A percentile compares a stretch with the other conserved stretches of the same genome.
Evolutionary conservation across 2,113 vertebrate species (phyloP).

Genomic region (Onychorhynchus coronatus): DNA sequence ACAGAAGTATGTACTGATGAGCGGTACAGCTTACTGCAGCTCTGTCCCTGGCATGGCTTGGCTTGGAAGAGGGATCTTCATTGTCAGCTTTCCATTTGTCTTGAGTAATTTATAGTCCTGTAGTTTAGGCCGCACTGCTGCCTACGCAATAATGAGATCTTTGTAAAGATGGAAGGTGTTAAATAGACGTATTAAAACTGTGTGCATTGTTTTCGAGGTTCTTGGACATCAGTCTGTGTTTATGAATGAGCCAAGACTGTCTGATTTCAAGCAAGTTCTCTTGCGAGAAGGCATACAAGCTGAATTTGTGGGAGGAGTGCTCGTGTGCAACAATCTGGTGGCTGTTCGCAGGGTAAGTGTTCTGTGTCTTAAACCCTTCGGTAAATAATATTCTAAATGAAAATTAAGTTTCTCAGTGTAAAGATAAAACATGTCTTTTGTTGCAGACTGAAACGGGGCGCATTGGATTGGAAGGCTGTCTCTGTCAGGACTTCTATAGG

Average conservation of each 20-base stretch:
- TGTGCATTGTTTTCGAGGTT: conserved; percentile 74
- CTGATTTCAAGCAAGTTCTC: conserved; percentile 98
- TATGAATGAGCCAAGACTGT: conserved; percentile 97
- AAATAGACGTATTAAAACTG: not conserved
- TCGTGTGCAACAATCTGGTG: conserved; percentile 98
- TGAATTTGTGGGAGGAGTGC: conserved; percentile 96
- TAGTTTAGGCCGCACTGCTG: not conserved
- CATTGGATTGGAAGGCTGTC: conserved; percentile 95
- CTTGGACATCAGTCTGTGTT: conserved; percentile 96
- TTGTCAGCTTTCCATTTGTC: not conserved
- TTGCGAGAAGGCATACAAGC: conserved; percentile 95
- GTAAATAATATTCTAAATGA: not conserved
- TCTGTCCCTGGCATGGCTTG: not conserved
- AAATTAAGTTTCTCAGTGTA: not conserved
- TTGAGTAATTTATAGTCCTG: not conserved
- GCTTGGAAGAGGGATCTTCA: not conserved
- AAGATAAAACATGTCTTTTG: conserved; percentile 3
- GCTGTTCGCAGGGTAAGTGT: conserved; percentile 93
- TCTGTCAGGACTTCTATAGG: conserved; percentile 98
- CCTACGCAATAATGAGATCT: not conserved
- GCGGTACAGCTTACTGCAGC: not conserved
- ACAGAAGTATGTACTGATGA: not conserved
- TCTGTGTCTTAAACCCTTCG: not conserved
- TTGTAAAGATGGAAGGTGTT: not conserved
- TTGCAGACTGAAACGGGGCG: conserved; percentile 97